Evolutionary conservation across 2,113 vertebrate genomes (phyloP).

Genomic region (Mungos mungo): DNA sequence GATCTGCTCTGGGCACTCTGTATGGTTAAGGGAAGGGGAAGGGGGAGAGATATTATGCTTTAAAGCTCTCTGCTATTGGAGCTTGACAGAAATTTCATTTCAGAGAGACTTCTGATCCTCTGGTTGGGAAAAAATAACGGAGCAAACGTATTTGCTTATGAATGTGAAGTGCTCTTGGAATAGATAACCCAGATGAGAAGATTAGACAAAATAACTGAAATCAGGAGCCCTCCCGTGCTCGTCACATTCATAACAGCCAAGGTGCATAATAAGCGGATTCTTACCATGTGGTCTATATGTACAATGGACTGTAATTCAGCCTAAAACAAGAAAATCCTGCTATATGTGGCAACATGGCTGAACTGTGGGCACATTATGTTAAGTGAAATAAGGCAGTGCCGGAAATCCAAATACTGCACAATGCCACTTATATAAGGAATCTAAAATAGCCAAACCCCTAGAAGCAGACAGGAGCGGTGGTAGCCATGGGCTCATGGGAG

Average conservation of each 20-base stretch:
- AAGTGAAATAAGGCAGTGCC: background rate
- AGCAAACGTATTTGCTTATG: background rate
- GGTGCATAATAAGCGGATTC: background rate
- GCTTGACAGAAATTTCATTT: constrained; percentile 17
- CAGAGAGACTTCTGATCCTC: background rate
- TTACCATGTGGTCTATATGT: background rate
- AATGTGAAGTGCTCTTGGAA: background rate
- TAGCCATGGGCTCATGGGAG: background rate
- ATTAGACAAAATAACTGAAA: background rate
- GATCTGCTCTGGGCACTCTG: too few species aligned
- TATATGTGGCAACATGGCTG: background rate
- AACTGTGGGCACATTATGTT: background rate
- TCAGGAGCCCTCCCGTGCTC: background rate
- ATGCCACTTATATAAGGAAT: background rate
- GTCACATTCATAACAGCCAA: background rate
- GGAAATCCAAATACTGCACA: background rate
- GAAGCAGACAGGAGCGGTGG: background rate
- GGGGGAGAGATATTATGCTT: background rate
- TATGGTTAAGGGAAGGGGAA: background rate
- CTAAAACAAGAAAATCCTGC: background rate
- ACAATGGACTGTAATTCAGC: background rate
- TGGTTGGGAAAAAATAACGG: background rate
- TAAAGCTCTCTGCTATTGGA: background rate
- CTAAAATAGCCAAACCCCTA: background rate
- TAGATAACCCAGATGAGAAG: background rate